A percentile compares a stretch with the other conserved stretches of the same genome.
These are phyloP conservation scores for Thecophora atra DNA, from an alignment of 2,888 invertebrate species.

Conservation along the genomic window DNA sequence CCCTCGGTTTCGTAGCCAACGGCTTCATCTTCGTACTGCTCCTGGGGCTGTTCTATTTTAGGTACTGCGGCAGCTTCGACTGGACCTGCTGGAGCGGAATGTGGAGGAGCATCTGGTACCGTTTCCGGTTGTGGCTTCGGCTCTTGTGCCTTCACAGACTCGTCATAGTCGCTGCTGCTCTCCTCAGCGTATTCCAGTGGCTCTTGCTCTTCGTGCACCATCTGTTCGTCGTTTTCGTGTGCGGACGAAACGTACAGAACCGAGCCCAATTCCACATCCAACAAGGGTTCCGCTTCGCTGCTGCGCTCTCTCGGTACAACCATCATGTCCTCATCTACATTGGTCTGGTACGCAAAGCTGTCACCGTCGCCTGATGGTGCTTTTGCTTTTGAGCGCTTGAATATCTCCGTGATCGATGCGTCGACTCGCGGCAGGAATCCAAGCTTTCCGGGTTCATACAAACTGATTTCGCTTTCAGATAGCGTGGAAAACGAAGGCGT, in stretches of 20 bases:
- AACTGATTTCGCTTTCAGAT: slow-evolving; percentile 57
- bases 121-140: slow-evolving; percentile 9
- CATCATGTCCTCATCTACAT: slow-evolving; percentile 49
- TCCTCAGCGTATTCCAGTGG: slow-evolving; percentile 56
- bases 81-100: background rate
- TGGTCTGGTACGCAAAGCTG: slow-evolving; percentile 49
- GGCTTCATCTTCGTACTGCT: slow-evolving; percentile 29
- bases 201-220: slow-evolving; percentile 54
- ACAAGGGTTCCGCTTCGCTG: slow-evolving; percentile 49
- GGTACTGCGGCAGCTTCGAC: background rate
- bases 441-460: slow-evolving; percentile 74
- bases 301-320: slow-evolving; percentile 46
- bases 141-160: slow-evolving; percentile 29
- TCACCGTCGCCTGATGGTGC: slow-evolving; percentile 42
- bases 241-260: slow-evolving; percentile 61
- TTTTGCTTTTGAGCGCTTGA: slow-evolving; percentile 53
- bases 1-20: background rate
- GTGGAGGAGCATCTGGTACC: background rate
- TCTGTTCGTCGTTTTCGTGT: slow-evolving; percentile 57
- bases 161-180: slow-evolving; percentile 48
- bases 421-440: slow-evolving; percentile 70
- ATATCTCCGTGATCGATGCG: slow-evolving; percentile 54
- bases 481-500: slow-evolving; percentile 62
- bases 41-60: background rate
- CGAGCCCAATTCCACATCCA: slow-evolving; percentile 62